Conservation (phyloP, 2,113 vertebrate genomes). For the Psilopogon haemacephalus region DNA sequence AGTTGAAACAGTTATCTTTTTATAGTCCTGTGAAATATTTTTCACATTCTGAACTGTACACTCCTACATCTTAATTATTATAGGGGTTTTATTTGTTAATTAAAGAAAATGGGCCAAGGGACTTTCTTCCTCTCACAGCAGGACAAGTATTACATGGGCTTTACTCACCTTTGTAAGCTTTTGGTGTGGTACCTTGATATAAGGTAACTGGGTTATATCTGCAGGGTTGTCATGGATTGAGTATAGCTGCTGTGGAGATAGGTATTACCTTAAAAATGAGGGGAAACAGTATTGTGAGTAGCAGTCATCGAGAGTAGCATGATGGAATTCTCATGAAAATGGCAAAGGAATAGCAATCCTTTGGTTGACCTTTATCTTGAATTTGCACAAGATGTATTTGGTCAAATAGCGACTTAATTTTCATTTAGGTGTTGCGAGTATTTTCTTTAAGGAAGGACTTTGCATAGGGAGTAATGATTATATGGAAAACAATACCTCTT, state of each 20-base stretch:
- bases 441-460: background rate
- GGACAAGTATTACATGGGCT: background rate
- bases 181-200: background rate
- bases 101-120: background rate
- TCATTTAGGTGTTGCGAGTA: background rate
- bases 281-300: background rate
- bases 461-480: background rate
- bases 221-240: accelerated
- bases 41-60: background rate
- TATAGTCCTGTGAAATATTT: background rate
- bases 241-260: background rate
- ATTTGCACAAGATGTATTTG: background rate
- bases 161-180: background rate
- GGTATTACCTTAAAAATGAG: background rate
- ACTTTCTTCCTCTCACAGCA: background rate
- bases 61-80: background rate
- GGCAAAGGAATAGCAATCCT: background rate
- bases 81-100: background rate
- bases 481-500: background rate
- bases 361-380: background rate
- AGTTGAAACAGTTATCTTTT: background rate
- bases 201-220: background rate
- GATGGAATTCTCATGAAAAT: accelerated
- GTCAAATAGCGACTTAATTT: background rate
- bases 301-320: background rate